These are phyloP conservation scores for Pogonocherus hispidulus DNA, from an alignment of 2,888 invertebrate genomes.

Conservation along the genomic window DNA sequence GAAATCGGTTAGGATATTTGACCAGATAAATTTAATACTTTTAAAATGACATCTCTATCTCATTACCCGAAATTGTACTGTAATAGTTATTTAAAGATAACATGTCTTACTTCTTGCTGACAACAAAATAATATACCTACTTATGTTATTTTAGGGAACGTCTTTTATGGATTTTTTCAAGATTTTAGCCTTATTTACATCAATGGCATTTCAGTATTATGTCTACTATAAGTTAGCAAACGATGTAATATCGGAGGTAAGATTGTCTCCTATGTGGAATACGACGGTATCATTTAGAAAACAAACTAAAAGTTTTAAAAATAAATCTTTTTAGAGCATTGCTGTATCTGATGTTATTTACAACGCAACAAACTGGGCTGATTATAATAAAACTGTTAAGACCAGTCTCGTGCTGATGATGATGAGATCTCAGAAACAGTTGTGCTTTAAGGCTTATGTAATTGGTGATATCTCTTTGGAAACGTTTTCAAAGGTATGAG, in stretches of 20 bases:
- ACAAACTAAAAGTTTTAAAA: no score
- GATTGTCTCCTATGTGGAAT: not conserved
- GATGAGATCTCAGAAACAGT: conserved; percentile 15
- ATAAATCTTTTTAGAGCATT: conserved; percentile 2
- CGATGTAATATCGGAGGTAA: conserved; percentile 34
- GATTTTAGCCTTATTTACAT: no score
- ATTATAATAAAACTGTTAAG: conserved; percentile 3
- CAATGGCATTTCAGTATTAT: conserved; percentile 34
- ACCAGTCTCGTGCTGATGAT: conserved; percentile 7
- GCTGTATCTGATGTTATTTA: conserved; percentile 24
- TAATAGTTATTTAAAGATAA: no score
- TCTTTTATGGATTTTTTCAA: no score
- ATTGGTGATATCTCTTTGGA: conserved; percentile 23
- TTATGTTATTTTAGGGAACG: no score
- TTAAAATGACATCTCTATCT: no score
- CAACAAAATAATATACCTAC: no score
- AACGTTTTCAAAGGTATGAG: conserved; percentile 28
- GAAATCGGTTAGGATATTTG: no score
- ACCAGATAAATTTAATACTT: no score
- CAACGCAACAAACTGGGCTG: conserved; percentile 14
- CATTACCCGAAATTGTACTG: no score
- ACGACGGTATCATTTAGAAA: no score
- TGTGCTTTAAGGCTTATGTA: conserved; percentile 17
- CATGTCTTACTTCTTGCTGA: no score
- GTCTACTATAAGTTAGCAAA: conserved; percentile 37